Base-by-base conservation (phyloP, 2,797 vertebrate genomes). In the Hapalemur alaotrensis region DNA sequence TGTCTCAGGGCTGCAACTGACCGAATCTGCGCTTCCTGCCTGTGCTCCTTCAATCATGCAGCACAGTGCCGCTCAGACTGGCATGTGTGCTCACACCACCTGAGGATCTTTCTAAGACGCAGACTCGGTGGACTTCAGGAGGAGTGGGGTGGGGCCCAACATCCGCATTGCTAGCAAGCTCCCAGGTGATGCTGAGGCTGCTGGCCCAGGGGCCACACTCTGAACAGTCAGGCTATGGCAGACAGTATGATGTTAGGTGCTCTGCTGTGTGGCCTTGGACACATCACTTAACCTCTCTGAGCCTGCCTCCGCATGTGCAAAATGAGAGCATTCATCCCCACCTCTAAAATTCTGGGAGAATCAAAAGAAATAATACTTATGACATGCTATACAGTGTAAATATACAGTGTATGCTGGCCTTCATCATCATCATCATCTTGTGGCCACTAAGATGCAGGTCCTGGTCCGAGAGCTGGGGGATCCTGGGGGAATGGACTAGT, bases 271-370 rank as follows among this genome's bases (percentile, higher is more conserved):
- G 65, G 76, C 79, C 75, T 75, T 61, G 25, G 54, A 79, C 8
- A 91, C 84, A 73, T 73, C 48, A 50, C 50, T 38, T 76, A 14
- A 63, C 35, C 18, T 91, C 67, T 95, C 89, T 90, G 67, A 94
- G 38, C 63, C 35, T 63, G 22, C 85, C 69, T 95, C 46, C 32
- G 84, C 25, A 7, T 30, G 38, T 23, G 28, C 46, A 80, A 81
- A 80, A 78, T 14, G 23, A 95, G 63, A 52, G 12, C 54, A 23
- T 70, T 46, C 87, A 93, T 48, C 12, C 30, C 46, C 72, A 67
- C 11, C 41, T 43, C 61, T 20, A 52, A 48, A 67, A 85, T 72
- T 93, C 79, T 72, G 69, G 63, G 72, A 72, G 46, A 75, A 70
- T 32, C 72, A 25, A 30, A 32, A 18, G 11, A 93, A 57, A 50